phyloP scores from a whole-genome alignment of 2,797 vertebrate species.

The Rhyacichthys aspro region DNA sequence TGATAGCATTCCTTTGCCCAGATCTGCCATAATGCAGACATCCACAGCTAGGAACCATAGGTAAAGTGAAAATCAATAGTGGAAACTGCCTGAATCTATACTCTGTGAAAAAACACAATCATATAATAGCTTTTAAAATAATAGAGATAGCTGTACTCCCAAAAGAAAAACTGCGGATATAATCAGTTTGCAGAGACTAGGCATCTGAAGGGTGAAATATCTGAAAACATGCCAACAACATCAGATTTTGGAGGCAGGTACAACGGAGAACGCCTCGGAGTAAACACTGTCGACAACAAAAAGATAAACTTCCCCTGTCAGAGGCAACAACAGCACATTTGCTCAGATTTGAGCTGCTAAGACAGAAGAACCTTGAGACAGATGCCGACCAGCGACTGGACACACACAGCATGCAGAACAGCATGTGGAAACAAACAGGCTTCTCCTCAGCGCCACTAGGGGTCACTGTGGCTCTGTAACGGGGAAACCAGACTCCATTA shows the following conservation, averaged over 20 bases:
- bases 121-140: conserved; percentile 14
- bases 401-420: conserved; percentile 3
- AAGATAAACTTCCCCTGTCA: conserved; percentile 7
- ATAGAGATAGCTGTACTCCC: not conserved
- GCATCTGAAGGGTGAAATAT: not conserved
- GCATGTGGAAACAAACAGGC: conserved; percentile 3
- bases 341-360: conserved; percentile 5
- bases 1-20: conserved; percentile 1
- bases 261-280: conserved; percentile 2
- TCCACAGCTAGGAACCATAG: conserved; percentile 13
- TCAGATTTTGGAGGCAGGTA: not conserved
- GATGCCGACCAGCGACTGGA: conserved; percentile 15
- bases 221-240: conserved; percentile 3
- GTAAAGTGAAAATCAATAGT: conserved; percentile 13
- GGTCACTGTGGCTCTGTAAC: conserved; percentile 62
- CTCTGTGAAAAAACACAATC: conserved; percentile 11
- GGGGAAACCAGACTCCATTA: not conserved
- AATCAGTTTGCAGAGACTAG: not conserved
- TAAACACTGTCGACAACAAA: conserved; percentile 5
- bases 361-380: conserved; percentile 19
- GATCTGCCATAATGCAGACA: conserved; percentile 20
- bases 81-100: conserved; percentile 12
- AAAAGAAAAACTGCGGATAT: conserved; percentile 1
- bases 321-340: conserved; percentile 3
- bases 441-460: conserved; percentile 30